These are phyloP conservation scores for Patella depressa DNA, from an alignment of 2,888 invertebrate species.

Conservation along the genomic window DNA sequence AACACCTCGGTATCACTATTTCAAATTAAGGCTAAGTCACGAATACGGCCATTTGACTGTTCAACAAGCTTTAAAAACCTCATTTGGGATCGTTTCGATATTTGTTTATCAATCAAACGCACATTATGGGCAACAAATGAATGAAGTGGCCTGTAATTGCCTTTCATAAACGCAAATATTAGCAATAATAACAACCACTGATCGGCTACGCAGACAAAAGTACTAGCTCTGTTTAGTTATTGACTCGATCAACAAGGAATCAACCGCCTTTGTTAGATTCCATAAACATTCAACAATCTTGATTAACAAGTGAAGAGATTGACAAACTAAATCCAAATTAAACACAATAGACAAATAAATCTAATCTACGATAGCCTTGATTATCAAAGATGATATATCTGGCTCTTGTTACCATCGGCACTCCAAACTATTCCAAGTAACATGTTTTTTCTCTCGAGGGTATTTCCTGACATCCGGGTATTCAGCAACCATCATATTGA, in stretches of 20 bases:
- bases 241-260: slow-evolving; percentile 9
- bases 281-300: not conserved
- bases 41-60: not conserved
- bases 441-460: not conserved
- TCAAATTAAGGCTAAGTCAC: slow-evolving; percentile 6
- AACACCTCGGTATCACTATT: not conserved
- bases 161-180: slow-evolving; percentile 13
- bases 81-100: not conserved
- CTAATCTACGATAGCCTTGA: no score
- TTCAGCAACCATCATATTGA: not conserved
- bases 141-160: not conserved
- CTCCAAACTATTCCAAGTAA: not conserved
- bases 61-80: slow-evolving; percentile 3
- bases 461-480: not conserved
- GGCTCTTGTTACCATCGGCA: not conserved
- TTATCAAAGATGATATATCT: no score
- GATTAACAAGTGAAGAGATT: not conserved
- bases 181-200: slow-evolving; percentile 9
- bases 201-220: slow-evolving; percentile 9
- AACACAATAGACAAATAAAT: not conserved
- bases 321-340: no score
- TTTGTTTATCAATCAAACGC: slow-evolving; percentile 1
- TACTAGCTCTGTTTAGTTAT: not conserved
- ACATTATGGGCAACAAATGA: slow-evolving; percentile 1
- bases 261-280: not conserved